Evolutionary conservation across 2,888 invertebrate species (phyloP), one percentile per base, ranked within the genome.

Genomic region (Meganola albula): DNA sequence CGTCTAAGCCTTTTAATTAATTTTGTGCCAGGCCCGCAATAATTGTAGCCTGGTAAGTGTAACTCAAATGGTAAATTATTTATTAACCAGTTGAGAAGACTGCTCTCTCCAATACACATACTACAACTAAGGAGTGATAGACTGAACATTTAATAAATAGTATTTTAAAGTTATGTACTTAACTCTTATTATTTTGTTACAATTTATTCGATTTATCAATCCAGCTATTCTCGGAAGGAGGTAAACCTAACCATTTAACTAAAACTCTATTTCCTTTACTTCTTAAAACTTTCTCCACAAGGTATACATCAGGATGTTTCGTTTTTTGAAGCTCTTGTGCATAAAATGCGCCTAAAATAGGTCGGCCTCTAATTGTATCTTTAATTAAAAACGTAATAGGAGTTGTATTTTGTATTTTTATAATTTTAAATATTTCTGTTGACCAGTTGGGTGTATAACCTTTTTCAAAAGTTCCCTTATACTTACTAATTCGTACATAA

Each of bases 1-100:
- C 69, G 57, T 56, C 4, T 45, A 46, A 37, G 53, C 48, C 36
- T 48, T 58, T 48, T 53, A 46, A 37, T 29, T 53, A 47, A 43
- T 34, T 48, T 59, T 29, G 55, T 55, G 2, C 55, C 54, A 1
- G 53, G 53, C 1, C 51, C 53, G 26, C 53, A 54, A 27, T 45
- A 54, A 11, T 59, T 44, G 24, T 53, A 55, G 7, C 56, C 57
- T 11, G 57, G 60, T 31, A 54, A 34, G 25, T 58, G 52, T 18
- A 52, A 24, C 26, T 55, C 48, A 25, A 48, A 35, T 6, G 39
- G 34, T 29, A 36, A 24, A 12, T 40, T 8, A 20, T 36, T 34
- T 12, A 34, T 37, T 10, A 34, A 3, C 13, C 24, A 27, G 22
- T 40, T 34, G 11, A 40, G 10, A 18, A 39, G 34, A 24, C 34